These are phyloP conservation scores for Chrysochloris asiatica DNA, from an alignment of 2,113 vertebrate species.

Conservation along the genomic window DNA sequence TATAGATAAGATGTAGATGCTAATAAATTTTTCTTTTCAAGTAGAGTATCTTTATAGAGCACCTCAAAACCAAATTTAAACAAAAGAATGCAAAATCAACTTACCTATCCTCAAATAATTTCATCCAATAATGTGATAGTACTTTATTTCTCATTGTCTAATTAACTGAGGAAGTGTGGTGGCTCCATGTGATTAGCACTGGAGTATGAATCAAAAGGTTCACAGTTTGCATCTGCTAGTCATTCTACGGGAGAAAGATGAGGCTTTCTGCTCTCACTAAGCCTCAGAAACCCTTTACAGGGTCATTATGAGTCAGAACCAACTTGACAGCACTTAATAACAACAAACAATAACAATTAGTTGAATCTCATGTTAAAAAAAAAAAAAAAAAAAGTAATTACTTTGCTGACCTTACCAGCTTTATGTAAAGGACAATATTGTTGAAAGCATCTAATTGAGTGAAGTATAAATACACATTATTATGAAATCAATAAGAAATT, in stretches of 20 bases:
- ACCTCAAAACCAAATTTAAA: background rate
- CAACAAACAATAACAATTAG: too few species aligned
- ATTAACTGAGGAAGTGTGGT: too few species aligned
- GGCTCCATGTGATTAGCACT: too few species aligned
- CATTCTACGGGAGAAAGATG: too few species aligned
- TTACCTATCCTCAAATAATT: background rate
- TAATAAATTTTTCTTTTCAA: background rate
- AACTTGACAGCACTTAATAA: too few species aligned
- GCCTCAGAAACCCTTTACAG: too few species aligned
- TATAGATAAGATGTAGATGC: background rate
- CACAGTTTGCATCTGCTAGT: too few species aligned
- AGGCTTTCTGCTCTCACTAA: too few species aligned
- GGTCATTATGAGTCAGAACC: too few species aligned
- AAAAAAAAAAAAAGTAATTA: constrained; percentile 44
- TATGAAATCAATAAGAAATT: constrained; percentile 59
- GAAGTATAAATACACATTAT: background rate
- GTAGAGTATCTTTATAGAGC: too few species aligned
- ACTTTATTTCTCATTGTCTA: background rate
- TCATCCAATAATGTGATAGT: background rate
- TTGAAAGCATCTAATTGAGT: constrained; percentile 57
- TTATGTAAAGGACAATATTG: constrained; percentile 28
- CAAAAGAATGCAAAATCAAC: background rate
- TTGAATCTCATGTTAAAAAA: background rate
- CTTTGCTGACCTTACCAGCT: background rate
- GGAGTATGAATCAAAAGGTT: too few species aligned